These are phyloP conservation scores for Eupithecia insigniata DNA, from an alignment of 2,888 invertebrate species.

Conservation along the genomic window DNA sequence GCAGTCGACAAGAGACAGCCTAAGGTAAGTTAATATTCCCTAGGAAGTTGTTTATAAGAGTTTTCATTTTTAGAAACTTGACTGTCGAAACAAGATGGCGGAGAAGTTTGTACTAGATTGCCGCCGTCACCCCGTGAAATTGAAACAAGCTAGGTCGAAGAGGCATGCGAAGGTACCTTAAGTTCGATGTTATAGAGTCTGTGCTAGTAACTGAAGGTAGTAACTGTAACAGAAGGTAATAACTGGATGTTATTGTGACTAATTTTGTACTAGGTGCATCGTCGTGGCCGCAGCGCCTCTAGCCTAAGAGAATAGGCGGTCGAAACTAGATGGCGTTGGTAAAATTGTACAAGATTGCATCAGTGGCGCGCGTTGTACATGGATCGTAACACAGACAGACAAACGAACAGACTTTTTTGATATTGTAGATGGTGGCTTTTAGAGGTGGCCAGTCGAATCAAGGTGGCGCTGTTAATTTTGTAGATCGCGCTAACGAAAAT, in stretches of 20 bases:
- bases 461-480: not conserved
- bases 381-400: not conserved
- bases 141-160: not conserved
- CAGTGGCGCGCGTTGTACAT: not conserved
- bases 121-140: too few relatives aligned
- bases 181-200: not conserved
- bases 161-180: not conserved
- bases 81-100: slow-evolving; percentile 4
- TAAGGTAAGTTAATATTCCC: not conserved
- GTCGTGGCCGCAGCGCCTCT: not conserved
- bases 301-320: too few relatives aligned
- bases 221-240: too few relatives aligned
- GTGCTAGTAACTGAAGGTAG: not conserved
- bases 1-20: not conserved
- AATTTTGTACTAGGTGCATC: not conserved
- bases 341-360: not conserved
- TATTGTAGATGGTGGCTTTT: not conserved
- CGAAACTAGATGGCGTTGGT: not conserved
- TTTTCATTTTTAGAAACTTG: not conserved
- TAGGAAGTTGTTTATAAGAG: not conserved
- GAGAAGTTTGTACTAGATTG: slow-evolving; percentile 3
- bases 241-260: not conserved
- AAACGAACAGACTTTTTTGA: not conserved
- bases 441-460: not conserved
- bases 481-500: not conserved